Base-by-base conservation (phyloP, 2,113 vertebrate genomes). In the Lycocorax pyrrhopterus region DNA sequence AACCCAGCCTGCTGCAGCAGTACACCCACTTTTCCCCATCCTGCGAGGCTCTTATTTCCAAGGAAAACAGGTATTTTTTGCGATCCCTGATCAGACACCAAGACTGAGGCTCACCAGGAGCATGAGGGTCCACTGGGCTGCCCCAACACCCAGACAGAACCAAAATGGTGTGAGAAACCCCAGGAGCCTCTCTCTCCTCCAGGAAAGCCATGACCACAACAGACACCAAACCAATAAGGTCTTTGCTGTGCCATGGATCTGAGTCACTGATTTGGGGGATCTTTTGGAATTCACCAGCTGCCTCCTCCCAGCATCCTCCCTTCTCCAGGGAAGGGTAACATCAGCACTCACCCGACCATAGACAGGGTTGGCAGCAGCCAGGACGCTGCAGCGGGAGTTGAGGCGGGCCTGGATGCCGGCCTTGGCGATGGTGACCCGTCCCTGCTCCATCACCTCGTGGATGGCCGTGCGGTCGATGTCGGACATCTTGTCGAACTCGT, bases 401-500 rank as follows among this genome's bases (percentile, higher is more conserved):
- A 99, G 98, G 26, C 99, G 98, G 39, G 99, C 99, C 6, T 99
- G 99, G 97, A 99, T 99, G 80, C 99, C 99, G 0, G 99, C 99
- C 95, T 99, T 99, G 92, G 99, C 98, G 4, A 99, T 99, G 87
- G 99, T 99, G 96, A 99, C 99, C 0, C 99, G 98, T 3, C 99
- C 99, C 97, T 99, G 99, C 96, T 99, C 99, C 99, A 99, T 99
- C 96, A 99, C 99, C 95, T 99, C 99, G 2, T 99, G 99, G 97
- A 99, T 99, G 90, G 99, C 99, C 0, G 99, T 99, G 73, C 99
- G 99, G 95, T 99, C 99, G 64, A 99, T 98, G 94, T 99, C 99
- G 0, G 99, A 99, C 99, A 99, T 99, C 97, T 99, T 99, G 96
- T 99, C 99, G 0, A 99, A 99, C 93, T 99, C 99, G 6, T 99